These are phyloP conservation scores for Pollimyrus isidori DNA, from an alignment of 2,113 vertebrate species.

Conservation along the genomic window DNA sequence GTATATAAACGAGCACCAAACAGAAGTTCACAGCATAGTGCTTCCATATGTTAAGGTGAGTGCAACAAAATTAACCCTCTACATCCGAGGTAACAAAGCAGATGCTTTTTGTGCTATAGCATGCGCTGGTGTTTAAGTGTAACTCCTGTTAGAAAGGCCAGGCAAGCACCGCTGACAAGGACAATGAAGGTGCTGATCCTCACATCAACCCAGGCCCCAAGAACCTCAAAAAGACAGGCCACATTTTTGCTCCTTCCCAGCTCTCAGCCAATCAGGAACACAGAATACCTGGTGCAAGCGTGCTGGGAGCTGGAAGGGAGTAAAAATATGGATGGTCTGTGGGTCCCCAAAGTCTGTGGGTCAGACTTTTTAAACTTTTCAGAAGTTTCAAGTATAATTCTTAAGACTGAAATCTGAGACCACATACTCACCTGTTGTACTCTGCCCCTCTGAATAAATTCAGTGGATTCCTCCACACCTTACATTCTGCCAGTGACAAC, in stretches of 20 bases:
- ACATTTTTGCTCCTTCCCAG: background rate
- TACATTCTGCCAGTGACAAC: conserved; percentile 79
- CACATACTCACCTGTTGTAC: conserved; percentile 85
- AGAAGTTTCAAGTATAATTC: background rate
- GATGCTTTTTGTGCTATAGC: background rate
- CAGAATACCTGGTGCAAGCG: background rate
- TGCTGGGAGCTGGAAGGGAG: background rate
- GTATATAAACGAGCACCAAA: background rate
- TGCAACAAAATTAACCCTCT: background rate
- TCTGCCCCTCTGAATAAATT: conserved; percentile 96
- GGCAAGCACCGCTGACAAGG: background rate
- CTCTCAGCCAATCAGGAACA: background rate
- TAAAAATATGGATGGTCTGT: background rate
- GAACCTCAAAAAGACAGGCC: background rate
- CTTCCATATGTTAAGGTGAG: background rate
- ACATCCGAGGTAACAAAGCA: background rate
- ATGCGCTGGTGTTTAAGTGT: background rate
- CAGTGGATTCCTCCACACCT: conserved; percentile 97
- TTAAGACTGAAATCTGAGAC: background rate
- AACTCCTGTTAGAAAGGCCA: background rate
- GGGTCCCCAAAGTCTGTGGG: no score
- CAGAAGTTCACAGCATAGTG: background rate
- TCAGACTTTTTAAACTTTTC: background rate
- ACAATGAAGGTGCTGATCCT: background rate
- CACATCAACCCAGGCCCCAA: background rate